Conservation (phyloP, 2,797 vertebrate genomes). For the Australoheros facetus region DNA sequence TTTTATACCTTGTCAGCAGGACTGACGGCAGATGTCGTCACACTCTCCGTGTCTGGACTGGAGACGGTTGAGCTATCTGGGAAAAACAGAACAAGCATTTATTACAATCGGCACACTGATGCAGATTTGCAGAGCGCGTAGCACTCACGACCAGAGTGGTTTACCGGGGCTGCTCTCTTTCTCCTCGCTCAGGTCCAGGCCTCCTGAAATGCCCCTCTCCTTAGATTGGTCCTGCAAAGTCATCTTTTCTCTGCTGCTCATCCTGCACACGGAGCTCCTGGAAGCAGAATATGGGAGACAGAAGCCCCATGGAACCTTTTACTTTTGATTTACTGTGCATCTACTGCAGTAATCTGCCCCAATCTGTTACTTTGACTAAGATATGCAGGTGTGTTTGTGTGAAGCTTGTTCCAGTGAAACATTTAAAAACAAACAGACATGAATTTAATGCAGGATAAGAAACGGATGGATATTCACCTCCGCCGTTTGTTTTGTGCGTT, state of each 20-base stretch:
- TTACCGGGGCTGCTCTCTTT: conserved; percentile 81
- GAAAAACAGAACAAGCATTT: conserved; percentile 15
- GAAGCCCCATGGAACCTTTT: neutral
- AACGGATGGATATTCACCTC: conserved; percentile 73
- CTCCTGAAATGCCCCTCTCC: conserved; percentile 84
- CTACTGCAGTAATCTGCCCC: too few species aligned
- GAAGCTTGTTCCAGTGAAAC: neutral
- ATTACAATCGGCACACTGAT: accelerated
- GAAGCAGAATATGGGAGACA: neutral
- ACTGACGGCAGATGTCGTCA: conserved; percentile 62
- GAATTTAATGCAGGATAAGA: neutral
- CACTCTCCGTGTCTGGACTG: conserved; percentile 77
- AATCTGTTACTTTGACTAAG: too few species aligned
- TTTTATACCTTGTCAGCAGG: conserved; percentile 71
- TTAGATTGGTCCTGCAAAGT: conserved; percentile 92
- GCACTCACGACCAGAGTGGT: neutral
- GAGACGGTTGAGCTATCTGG: conserved; percentile 75
- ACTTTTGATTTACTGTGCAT: neutral
- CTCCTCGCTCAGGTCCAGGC: conserved; percentile 82
- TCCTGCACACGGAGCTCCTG: conserved; percentile 90
- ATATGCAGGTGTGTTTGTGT: too few species aligned
- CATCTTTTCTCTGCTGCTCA: conserved; percentile 94
- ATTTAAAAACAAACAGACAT: neutral
- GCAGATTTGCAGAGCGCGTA: neutral
- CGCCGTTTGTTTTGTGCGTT: conserved; percentile 79